A percentile compares a stretch with the other conserved stretches of the same genome.
Conservation (phyloP, 2,797 vertebrate species). For the Sciurus carolinensis region DNA sequence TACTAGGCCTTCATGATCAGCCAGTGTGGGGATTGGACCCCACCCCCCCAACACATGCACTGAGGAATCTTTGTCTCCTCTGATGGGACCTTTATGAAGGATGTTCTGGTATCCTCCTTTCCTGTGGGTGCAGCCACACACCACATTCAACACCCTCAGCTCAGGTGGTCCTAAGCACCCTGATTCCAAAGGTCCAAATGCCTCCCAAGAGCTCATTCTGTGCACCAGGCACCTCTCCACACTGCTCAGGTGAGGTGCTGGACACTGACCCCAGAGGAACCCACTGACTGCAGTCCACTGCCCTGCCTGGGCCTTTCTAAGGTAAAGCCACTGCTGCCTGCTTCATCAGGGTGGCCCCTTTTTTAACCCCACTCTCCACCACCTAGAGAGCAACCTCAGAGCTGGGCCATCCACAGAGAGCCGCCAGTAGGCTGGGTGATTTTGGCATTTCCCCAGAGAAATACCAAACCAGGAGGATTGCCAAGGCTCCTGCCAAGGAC, state of each 20-base stretch:
- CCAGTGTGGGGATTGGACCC: background rate
- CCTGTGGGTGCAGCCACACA: background rate
- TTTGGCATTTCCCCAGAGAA: background rate
- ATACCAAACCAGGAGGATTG: background rate
- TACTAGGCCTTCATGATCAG: background rate
- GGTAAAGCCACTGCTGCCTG: no score
- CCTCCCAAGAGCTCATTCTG: background rate
- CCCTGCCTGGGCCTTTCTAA: background rate
- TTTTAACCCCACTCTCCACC: no score
- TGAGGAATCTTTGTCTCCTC: background rate
- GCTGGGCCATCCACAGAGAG: fast-evolving
- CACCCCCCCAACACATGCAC: fast-evolving
- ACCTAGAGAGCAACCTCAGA: background rate
- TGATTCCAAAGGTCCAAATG: fast-evolving
- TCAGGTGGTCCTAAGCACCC: fast-evolving
- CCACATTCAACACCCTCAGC: no score
- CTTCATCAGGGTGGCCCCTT: background rate
- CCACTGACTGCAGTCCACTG: fast-evolving
- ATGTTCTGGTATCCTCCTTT: background rate
- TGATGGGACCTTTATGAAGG: background rate
- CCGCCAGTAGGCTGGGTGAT: fast-evolving
- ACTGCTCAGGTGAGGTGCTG: fast-evolving
- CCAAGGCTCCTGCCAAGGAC: background rate
- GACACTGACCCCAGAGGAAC: background rate
- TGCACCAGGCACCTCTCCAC: no score